Evolutionary conservation across 2,888 invertebrate species (phyloP).

Genomic region (Trichogramma dendrolimi): DNA sequence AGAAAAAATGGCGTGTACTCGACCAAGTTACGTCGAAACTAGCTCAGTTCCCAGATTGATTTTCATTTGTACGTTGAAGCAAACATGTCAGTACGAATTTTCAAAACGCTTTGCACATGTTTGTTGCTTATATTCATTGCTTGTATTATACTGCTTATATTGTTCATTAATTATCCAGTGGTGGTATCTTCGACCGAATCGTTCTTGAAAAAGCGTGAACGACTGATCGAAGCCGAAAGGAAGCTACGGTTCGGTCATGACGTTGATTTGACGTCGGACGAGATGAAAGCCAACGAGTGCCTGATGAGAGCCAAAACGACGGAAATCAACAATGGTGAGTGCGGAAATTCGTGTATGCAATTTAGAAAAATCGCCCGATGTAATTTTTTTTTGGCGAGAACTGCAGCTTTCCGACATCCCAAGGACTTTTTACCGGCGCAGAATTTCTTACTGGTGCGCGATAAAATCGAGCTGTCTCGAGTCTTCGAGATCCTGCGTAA

Average conservation of each 20-base stretch:
- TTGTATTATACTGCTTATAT: too few species aligned
- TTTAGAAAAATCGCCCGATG: too few species aligned
- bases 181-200: too few species aligned
- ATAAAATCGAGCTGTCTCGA: constrained; percentile 59
- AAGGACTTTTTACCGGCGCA: constrained; percentile 60
- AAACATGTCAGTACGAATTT: too few species aligned
- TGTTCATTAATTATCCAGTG: too few species aligned
- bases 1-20: too few species aligned
- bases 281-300: constrained; percentile 57
- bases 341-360: too few species aligned
- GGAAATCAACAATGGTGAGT: constrained; percentile 57
- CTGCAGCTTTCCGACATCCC: constrained; percentile 41
- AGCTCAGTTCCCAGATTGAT: too few species aligned
- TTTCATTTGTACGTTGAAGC: too few species aligned
- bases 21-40: too few species aligned
- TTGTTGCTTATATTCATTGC: too few species aligned
- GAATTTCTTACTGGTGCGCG: constrained; percentile 63
- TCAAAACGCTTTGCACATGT: too few species aligned
- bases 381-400: not conserved
- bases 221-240: constrained; percentile 55
- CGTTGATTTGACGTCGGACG: constrained; percentile 53
- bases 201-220: constrained; percentile 47
- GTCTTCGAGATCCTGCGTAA: constrained; percentile 64
- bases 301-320: constrained; percentile 58
- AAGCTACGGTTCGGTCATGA: constrained; percentile 55